Percentiles rank a stretch among this genome's conserved stretches.
Evolutionary conservation across 1,140 invertebrate species (phyloP).

Genomic region (Cotesia chilonis): DNA sequence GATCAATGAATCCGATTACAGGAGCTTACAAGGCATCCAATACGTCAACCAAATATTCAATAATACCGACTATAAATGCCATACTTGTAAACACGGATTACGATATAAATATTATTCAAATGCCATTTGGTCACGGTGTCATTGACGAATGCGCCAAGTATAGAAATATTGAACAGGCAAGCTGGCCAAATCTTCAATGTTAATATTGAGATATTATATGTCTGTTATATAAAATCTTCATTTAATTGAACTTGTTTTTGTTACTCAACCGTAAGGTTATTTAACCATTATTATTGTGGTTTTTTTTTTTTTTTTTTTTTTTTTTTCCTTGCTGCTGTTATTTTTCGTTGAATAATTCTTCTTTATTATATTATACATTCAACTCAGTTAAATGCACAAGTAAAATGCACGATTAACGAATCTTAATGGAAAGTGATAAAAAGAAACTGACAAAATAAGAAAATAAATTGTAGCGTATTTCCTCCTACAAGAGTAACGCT

Average conservation of each 20-base stretch:
- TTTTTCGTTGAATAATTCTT: neutral
- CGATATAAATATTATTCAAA: constrained; percentile 55
- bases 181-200: constrained; percentile 53
- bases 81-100: constrained; percentile 55
- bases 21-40: constrained; percentile 46
- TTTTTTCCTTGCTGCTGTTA: neutral
- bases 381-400: neutral
- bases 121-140: constrained; percentile 47
- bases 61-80: constrained; percentile 48
- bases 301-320: too few relatives aligned
- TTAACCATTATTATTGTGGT: too few relatives aligned
- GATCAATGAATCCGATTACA: constrained; percentile 52
- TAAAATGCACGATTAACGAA: neutral
- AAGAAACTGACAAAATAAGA: neutral
- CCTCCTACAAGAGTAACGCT: constrained; percentile 36
- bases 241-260: neutral
- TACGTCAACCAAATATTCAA: constrained; percentile 45
- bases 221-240: neutral
- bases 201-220: constrained; percentile 8
- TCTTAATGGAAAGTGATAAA: constrained; percentile 7
- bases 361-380: too few relatives aligned
- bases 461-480: neutral
- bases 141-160: constrained; percentile 54
- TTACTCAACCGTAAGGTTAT: neutral
- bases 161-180: constrained; percentile 50